phyloP scores from a whole-genome alignment of 2,797 vertebrate genomes.

The Phrynocephalus forsythii region DNA sequence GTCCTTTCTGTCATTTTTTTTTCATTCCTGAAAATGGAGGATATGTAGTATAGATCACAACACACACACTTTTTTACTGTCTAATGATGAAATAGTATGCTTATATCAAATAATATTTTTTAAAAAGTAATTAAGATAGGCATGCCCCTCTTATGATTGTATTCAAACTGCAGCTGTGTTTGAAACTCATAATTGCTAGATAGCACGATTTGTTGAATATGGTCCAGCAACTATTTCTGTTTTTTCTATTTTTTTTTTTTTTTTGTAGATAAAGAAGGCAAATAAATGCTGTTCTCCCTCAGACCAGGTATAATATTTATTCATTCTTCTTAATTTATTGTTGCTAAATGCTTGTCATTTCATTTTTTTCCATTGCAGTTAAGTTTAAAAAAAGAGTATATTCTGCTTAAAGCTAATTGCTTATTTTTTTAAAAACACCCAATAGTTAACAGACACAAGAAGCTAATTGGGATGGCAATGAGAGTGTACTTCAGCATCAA shows the following conservation, averaged over 20 bases:
- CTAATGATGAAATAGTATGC: conserved; percentile 9
- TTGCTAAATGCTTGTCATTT: background rate
- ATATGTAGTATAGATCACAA: background rate
- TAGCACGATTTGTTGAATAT: background rate
- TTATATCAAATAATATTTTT: background rate
- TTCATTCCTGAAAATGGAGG: background rate
- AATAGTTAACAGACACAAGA: no score
- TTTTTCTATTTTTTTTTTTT: conserved; percentile 31
- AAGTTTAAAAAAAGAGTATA: background rate
- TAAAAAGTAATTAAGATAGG: background rate
- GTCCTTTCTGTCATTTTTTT: background rate
- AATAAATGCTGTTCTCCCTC: conserved; percentile 83
- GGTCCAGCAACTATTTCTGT: conserved; percentile 8
- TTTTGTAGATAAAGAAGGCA: conserved; percentile 82
- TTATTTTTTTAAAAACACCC: background rate
- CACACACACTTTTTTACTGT: background rate
- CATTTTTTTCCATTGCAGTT: background rate
- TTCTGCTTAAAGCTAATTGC: background rate
- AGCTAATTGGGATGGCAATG: no score
- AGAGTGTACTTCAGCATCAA: no score
- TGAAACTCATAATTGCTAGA: conserved; percentile 6
- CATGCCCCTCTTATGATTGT: conserved; percentile 4
- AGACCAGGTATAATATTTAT: conserved; percentile 80
- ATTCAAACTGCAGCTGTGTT: conserved; percentile 8
- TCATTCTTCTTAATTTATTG: background rate